phyloP scores from a whole-genome alignment of 2,797 vertebrate species.

The Anguilla megastoma region DNA sequence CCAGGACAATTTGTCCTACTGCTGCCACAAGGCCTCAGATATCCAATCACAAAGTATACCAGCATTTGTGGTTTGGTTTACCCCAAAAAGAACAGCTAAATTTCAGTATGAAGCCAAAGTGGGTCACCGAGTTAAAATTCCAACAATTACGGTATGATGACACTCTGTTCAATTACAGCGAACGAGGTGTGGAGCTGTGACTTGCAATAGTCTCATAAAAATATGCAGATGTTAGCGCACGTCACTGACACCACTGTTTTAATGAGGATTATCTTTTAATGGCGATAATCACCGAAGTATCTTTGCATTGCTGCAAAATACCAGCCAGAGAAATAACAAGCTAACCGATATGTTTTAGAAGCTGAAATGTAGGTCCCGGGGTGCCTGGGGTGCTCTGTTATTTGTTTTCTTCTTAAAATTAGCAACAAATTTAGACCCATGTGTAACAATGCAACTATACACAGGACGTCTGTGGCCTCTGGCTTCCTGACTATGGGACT shows the following conservation, averaged over 20 bases:
- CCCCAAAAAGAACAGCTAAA: neutral
- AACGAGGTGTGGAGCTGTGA: neutral
- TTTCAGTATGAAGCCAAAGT: neutral
- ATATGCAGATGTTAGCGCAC: neutral
- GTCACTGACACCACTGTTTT: neutral
- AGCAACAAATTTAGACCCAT: neutral
- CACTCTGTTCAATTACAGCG: neutral
- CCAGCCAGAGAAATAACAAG: neutral
- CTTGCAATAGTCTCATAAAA: neutral
- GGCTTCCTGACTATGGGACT: no score
- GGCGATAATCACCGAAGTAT: neutral
- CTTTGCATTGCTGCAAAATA: neutral
- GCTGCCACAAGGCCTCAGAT: neutral
- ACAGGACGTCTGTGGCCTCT: no score
- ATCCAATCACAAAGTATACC: constrained; percentile 9
- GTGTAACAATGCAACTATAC: no score
- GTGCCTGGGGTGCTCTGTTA: neutral
- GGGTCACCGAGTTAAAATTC: constrained; percentile 10
- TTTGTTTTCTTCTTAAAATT: neutral
- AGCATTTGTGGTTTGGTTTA: constrained; percentile 20
- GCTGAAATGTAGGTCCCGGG: neutral
- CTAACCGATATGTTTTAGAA: neutral
- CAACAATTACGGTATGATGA: neutral
- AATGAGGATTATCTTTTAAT: neutral
- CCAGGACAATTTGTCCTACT: neutral